These are phyloP conservation scores for Chouioia cunea DNA, from an alignment of 2,888 invertebrate genomes.

Conservation along the genomic window DNA sequence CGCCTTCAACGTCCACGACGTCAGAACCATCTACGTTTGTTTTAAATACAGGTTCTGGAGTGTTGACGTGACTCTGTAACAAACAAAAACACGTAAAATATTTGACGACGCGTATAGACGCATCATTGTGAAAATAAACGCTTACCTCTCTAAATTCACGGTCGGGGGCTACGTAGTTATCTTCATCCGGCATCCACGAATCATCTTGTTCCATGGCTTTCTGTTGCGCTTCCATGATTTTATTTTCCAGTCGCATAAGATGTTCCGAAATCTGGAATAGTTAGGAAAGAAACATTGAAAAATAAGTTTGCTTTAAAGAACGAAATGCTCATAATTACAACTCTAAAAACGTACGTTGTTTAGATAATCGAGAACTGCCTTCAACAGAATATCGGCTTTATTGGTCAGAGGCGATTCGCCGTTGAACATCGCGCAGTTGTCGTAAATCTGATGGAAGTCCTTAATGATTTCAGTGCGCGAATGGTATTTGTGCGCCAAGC, in stretches of 20 bases:
- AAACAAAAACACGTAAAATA: too few relatives aligned
- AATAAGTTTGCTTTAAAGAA: too few relatives aligned
- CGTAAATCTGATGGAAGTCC: conserved; percentile 89
- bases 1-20: conserved; percentile 77
- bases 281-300: conserved; percentile 10
- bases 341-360: conserved; percentile 76
- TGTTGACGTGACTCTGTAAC: conserved; percentile 72
- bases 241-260: conserved; percentile 78
- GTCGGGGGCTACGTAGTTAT: conserved; percentile 72
- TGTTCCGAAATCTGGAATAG: too few relatives aligned
- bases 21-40: conserved; percentile 71
- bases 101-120: too few relatives aligned
- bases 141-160: conserved; percentile 69
- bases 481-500: conserved; percentile 87
- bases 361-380: conserved; percentile 79
- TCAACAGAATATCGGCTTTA: conserved; percentile 85
- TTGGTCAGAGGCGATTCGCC: conserved; percentile 88
- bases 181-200: conserved; percentile 76
- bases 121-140: too few relatives aligned
- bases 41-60: conserved; percentile 70
- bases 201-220: conserved; percentile 89
- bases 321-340: too few relatives aligned
- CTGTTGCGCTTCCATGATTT: conserved; percentile 88
- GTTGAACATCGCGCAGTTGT: conserved; percentile 92
- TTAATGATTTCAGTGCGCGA: conserved; percentile 87